Evolutionary conservation across 2,888 invertebrate species (phyloP), one percentile per base, ranked within the genome.

Genomic region (Plemyria rubiginata): DNA sequence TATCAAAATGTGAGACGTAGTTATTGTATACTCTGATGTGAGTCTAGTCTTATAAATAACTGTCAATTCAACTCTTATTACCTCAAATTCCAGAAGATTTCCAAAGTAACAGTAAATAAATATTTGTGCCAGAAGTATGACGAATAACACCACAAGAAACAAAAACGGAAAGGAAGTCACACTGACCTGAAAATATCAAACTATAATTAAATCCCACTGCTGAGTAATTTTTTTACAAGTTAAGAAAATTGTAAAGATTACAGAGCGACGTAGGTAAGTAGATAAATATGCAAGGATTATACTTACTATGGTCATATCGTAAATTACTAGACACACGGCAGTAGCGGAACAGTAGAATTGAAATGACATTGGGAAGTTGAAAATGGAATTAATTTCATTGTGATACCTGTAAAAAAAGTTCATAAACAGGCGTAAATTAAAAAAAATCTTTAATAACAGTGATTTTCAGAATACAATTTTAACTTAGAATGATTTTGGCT

Each of bases 31-130:
- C n/a, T n/a, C n/a, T n/a, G n/a, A n/a, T n/a, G n/a, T 22, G 22
- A 22, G 22, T 22, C 3, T 3, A 22, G 22, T 22, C 22, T 22
- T 22, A 22, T 22, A 22, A 22, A 22, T 22, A 2, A 22, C 22
- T 22, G 22, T 22, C 22, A 22, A 22, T 2, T 3, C 22, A 22
- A 3, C 22, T 3, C 2, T 22, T 22, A 22, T 22, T 68, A 85
- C 85, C 79, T 85, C 84, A 45, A 74, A 67, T 50, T 79, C 69
- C 0, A 85, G 71, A 8, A 76, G 56, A 56, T 77, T 78, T 29
- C 82, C 85, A 40, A 71, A 82, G 57, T 74, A 82, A 48, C 85
- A 85, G 52, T 77, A 84, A 0, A 84, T 5, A 29, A 81, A 77
- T 11, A 80, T 71, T 70, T 85, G 80, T 0, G 48, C 36, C 54